These are phyloP conservation scores for Portevinia maculata DNA, from an alignment of 2,888 invertebrate genomes.

Conservation along the genomic window DNA sequence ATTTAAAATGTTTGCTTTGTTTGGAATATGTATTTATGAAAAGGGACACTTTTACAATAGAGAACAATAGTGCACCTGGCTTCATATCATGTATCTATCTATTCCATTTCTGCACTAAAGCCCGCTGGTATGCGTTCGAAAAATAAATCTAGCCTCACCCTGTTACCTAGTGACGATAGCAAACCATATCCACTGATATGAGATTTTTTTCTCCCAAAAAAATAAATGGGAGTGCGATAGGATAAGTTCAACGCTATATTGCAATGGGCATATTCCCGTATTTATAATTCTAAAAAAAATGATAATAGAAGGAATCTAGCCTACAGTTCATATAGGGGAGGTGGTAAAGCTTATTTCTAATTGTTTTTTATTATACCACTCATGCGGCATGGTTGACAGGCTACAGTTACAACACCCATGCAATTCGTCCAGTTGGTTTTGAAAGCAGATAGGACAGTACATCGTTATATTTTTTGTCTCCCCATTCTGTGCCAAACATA, in stretches of 20 bases:
- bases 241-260: slow-evolving; percentile 7
- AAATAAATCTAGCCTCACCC: too few relatives aligned
- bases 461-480: slow-evolving; percentile 10
- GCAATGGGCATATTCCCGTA: slow-evolving; percentile 35
- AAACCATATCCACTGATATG: slow-evolving; percentile 23
- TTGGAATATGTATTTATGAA: too few relatives aligned
- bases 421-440: slow-evolving; percentile 17
- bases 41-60: too few relatives aligned
- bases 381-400: slow-evolving; percentile 28
- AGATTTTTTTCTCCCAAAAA: not conserved
- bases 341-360: not conserved
- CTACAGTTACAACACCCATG: slow-evolving; percentile 21
- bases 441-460: slow-evolving; percentile 23
- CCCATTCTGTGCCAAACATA: slow-evolving; percentile 10
- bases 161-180: slow-evolving; percentile 24
- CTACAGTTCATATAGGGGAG: not conserved
- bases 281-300: slow-evolving; percentile 30
- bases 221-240: too few relatives aligned
- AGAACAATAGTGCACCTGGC: too few relatives aligned
- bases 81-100: too few relatives aligned
- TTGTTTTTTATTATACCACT: slow-evolving; percentile 7
- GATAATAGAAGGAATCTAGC: not conserved
- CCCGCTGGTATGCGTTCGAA: too few relatives aligned
- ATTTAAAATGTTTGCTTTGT: too few relatives aligned
- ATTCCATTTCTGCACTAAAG: too few relatives aligned